A percentile compares a stretch with the other conserved stretches of the same genome.
These are phyloP conservation scores for Aleiodes testaceus DNA, from an alignment of 2,888 invertebrate genomes.

Conservation along the genomic window DNA sequence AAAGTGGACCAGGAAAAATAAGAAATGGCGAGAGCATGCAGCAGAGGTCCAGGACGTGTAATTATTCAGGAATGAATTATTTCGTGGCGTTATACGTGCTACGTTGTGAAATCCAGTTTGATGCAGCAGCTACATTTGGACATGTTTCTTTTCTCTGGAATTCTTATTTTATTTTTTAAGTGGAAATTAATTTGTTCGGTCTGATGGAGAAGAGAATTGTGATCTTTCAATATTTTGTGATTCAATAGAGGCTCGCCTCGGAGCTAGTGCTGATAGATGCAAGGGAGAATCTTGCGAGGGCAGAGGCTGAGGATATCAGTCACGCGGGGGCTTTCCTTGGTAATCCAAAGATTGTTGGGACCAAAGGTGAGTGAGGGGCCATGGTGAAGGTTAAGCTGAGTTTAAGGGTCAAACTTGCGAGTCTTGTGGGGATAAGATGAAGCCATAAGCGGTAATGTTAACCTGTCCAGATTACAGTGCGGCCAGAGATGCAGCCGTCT, in stretches of 20 bases:
- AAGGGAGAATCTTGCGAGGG: conserved; percentile 76
- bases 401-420: conserved; percentile 26
- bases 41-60: conserved; percentile 52
- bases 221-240: conserved; percentile 37
- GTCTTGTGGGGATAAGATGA: conserved; percentile 30
- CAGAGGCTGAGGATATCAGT: conserved; percentile 80
- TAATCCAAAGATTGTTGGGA: conserved; percentile 74
- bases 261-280: conserved; percentile 78
- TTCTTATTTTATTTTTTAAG: too few relatives aligned
- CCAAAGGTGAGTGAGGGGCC: conserved; percentile 60
- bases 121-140: conserved; percentile 7
- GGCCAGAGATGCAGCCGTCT: conserved; percentile 76
- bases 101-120: conserved; percentile 46
- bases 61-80: conserved; percentile 66
- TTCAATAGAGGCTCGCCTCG: conserved; percentile 74
- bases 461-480: conserved; percentile 73
- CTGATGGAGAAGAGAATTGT: conserved; percentile 30
- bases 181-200: not conserved
- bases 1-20: conserved; percentile 34
- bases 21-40: conserved; percentile 35
- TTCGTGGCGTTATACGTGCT: conserved; percentile 48
- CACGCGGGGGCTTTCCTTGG: conserved; percentile 78
- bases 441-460: conserved; percentile 43
- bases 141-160: not conserved
- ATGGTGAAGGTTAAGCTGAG: conserved; percentile 1